phyloP scores from a whole-genome alignment of 2,888 invertebrate genomes.

The Leptinotarsa peninsularis region DNA sequence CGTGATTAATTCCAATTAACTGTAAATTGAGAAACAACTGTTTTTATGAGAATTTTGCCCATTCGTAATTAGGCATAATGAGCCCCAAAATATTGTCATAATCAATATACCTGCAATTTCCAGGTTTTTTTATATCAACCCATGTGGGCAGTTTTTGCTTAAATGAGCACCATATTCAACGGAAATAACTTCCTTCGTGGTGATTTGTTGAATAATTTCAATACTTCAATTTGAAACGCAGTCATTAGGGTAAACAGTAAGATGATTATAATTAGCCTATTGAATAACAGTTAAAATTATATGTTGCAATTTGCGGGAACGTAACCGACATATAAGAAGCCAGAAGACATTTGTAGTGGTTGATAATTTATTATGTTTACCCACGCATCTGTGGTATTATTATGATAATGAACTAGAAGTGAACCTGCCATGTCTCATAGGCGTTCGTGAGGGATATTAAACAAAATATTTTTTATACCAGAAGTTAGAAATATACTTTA shows the following conservation, averaged over 20 bases:
- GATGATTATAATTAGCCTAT: slow-evolving; percentile 35
- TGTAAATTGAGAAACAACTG: too few species aligned
- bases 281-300: slow-evolving; percentile 38
- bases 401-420: slow-evolving; percentile 58
- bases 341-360: slow-evolving; percentile 43
- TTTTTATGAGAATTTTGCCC: too few species aligned
- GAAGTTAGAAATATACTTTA: neutral
- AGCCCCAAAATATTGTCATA: too few species aligned
- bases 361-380: slow-evolving; percentile 55
- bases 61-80: too few species aligned
- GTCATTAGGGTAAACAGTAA: slow-evolving; percentile 13
- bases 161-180: too few species aligned
- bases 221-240: neutral
- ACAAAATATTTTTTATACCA: neutral
- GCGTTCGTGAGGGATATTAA: slow-evolving; percentile 21
- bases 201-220: neutral
- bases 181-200: too few species aligned
- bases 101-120: too few species aligned
- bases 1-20: too few species aligned
- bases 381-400: slow-evolving; percentile 58
- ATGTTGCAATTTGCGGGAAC: slow-evolving; percentile 38
- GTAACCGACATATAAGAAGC: slow-evolving; percentile 42
- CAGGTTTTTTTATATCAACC: too few species aligned
- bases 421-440: slow-evolving; percentile 34
- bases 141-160: too few species aligned